Evolutionary conservation across 2,113 vertebrate genomes (phyloP).

Genomic region (Arvicanthis niloticus): DNA sequence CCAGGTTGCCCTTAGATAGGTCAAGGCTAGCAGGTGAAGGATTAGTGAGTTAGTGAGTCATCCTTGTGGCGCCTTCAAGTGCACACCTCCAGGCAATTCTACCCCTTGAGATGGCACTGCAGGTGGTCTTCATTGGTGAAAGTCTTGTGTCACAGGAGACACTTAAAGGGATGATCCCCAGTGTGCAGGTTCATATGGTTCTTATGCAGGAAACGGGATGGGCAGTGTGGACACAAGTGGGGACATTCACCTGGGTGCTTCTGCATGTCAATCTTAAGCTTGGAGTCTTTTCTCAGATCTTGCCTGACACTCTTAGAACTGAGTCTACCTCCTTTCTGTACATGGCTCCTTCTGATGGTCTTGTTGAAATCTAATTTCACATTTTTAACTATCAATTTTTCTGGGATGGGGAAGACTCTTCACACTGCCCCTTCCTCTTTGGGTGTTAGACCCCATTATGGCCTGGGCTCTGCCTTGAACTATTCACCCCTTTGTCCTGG

Average conservation of each 20-base stretch:
- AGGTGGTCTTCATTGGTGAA: constrained; percentile 98
- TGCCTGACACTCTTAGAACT: not conserved
- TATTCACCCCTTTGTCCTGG: constrained; percentile 70
- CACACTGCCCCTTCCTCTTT: constrained; percentile 25
- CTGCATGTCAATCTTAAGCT: constrained; percentile 98
- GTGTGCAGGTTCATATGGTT: constrained; percentile 98
- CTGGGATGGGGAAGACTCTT: constrained; percentile 37
- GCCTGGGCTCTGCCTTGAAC: constrained; percentile 78
- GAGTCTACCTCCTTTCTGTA: constrained; percentile 69
- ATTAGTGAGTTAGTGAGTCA: constrained; percentile 67
- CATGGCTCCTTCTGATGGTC: constrained; percentile 77
- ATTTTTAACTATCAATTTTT: constrained; percentile 78
- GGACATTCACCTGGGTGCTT: constrained; percentile 98
- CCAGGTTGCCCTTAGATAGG: constrained; percentile 86
- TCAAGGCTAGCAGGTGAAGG: constrained; percentile 76
- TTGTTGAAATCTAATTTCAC: constrained; percentile 75
- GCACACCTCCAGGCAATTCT: constrained; percentile 96
- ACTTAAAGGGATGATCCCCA: constrained; percentile 95
- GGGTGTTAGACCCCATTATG: constrained; percentile 52
- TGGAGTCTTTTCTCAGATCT: constrained; percentile 64
- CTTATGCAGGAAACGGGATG: constrained; percentile 97
- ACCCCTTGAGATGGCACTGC: constrained; percentile 97
- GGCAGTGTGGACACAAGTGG: constrained; percentile 94
- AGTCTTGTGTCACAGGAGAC: constrained; percentile 97
- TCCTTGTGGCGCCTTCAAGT: constrained; percentile 87